phyloP scores from a whole-genome alignment of 2,888 invertebrate species.

The Crepidodera aurea region DNA sequence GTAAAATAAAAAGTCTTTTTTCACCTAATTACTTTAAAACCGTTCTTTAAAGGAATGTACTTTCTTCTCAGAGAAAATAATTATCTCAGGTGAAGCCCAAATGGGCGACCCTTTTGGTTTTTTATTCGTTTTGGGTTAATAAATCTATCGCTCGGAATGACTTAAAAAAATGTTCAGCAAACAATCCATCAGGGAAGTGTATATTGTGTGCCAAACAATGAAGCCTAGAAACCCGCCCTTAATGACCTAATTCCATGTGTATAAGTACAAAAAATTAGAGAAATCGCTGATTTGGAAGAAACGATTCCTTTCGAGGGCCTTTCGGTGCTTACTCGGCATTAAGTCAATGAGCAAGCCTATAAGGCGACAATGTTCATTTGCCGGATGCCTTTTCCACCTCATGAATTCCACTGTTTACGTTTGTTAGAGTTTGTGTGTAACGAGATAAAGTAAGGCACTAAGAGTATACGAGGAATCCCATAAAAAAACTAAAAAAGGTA shows the following conservation, averaged over 20 bases:
- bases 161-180: background rate
- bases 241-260: constrained; percentile 8
- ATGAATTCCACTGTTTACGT: constrained; percentile 14
- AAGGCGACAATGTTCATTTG: constrained; percentile 19
- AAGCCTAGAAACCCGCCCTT: background rate
- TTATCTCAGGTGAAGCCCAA: too few relatives aligned
- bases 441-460: constrained; percentile 2
- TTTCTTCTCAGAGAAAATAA: too few relatives aligned
- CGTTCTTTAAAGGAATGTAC: too few relatives aligned
- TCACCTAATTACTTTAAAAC: too few relatives aligned
- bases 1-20: too few relatives aligned
- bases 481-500: too few relatives aligned
- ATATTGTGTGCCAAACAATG: constrained; percentile 4
- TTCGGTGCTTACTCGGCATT: constrained; percentile 4
- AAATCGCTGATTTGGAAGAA: constrained; percentile 8
- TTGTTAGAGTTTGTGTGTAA: constrained; percentile 4
- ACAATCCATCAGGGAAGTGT: background rate
- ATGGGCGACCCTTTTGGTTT: too few relatives aligned
- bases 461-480: background rate
- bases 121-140: background rate
- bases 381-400: constrained; percentile 10
- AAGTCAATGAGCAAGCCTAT: constrained; percentile 5
- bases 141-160: background rate
- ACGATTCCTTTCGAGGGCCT: background rate
- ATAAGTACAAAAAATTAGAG: background rate